Evolutionary conservation across 2,888 invertebrate species (phyloP).

Genomic region (Dysmachus trigonus): DNA sequence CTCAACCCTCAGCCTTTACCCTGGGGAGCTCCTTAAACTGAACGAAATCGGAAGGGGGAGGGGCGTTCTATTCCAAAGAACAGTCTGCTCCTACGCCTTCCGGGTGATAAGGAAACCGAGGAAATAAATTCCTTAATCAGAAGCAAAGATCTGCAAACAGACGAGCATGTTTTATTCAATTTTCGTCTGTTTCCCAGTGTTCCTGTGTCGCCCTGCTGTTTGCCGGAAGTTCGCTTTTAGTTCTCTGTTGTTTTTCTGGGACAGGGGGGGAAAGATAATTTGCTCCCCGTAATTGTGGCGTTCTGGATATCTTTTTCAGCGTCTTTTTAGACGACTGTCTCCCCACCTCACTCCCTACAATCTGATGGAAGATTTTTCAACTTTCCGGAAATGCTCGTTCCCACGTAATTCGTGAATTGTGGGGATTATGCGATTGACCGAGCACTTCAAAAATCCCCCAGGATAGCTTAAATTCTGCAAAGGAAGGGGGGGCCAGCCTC

Average conservation of each 20-base stretch:
- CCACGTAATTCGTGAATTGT: not conserved
- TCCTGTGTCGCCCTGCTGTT: conserved; percentile 5
- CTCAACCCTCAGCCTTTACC: not conserved
- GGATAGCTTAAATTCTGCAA: not conserved
- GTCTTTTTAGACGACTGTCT: not conserved
- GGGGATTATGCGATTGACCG: not conserved
- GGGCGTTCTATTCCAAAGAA: not conserved
- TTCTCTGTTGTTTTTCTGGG: conserved; percentile 9
- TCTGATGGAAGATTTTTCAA: not conserved
- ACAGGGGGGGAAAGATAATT: not conserved
- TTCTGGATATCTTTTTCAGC: not conserved
- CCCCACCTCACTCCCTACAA: not conserved
- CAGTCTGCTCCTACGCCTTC: conserved; percentile 27
- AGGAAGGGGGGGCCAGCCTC: not conserved
- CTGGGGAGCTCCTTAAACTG: not conserved
- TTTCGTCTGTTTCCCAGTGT: conserved; percentile 18
- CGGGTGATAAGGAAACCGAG: conserved; percentile 32
- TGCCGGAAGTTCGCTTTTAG: conserved; percentile 8
- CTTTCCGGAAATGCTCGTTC: not conserved
- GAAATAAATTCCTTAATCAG: conserved; percentile 37
- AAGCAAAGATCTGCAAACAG: conserved; percentile 35
- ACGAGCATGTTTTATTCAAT: conserved; percentile 33
- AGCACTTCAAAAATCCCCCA: not conserved
- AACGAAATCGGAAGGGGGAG: not conserved
- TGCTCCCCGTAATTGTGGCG: conserved; percentile 9